Evolutionary conservation across 2,113 vertebrate species (phyloP).

Genomic region (Plecturocebus donacophilus): DNA sequence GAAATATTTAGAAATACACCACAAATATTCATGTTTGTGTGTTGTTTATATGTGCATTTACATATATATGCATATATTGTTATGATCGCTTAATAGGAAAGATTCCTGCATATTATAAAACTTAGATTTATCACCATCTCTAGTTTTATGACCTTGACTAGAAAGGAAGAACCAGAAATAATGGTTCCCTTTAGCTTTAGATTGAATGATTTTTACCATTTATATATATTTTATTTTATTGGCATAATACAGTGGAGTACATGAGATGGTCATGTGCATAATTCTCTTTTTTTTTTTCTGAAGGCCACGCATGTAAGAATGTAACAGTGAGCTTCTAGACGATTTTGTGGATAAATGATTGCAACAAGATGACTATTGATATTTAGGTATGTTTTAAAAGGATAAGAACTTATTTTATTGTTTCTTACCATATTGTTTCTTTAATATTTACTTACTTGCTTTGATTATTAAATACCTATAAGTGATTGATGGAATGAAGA

Average conservation of each 20-base stretch:
- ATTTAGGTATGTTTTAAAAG: neutral
- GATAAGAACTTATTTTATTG: neutral
- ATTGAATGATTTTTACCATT: neutral
- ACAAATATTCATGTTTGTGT: neutral
- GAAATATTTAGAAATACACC: conserved; percentile 33
- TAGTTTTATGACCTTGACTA: neutral
- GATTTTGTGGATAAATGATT: neutral
- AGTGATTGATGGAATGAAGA: neutral
- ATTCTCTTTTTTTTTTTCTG: conserved; percentile 1
- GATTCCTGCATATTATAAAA: neutral
- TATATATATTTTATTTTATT: neutral
- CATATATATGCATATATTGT: neutral
- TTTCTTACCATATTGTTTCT: neutral
- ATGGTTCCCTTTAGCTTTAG: neutral
- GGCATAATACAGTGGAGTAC: neutral
- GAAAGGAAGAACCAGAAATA: neutral
- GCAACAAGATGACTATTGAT: neutral
- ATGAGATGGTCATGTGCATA: neutral
- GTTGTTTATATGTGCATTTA: neutral
- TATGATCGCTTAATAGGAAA: neutral
- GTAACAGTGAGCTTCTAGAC: neutral
- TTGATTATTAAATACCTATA: neutral
- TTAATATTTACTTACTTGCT: neutral
- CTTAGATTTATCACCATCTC: neutral
- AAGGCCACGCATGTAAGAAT: neutral